These are phyloP conservation scores for Phalacrocorax carbo DNA, from an alignment of 2,113 vertebrate species.

Conservation along the genomic window DNA sequence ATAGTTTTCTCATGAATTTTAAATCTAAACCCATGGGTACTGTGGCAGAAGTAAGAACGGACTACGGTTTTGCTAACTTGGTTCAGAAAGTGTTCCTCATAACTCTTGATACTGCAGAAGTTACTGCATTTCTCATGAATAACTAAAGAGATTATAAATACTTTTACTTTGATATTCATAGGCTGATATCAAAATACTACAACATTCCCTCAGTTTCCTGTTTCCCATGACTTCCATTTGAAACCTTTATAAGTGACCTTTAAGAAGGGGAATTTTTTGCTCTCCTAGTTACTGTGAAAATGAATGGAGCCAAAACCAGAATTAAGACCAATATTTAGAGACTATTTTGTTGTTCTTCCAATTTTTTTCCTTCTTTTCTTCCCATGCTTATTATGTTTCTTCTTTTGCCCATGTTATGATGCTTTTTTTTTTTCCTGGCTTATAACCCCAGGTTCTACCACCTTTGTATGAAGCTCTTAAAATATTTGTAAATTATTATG, in stretches of 20 bases:
- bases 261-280: not conserved
- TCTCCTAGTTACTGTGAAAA: not conserved
- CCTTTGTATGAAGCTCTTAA: not conserved
- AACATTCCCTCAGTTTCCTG: conserved; percentile 15
- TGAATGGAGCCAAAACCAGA: not conserved
- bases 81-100: not conserved
- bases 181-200: conserved; percentile 3
- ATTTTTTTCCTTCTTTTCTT: not conserved
- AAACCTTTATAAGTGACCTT: not conserved
- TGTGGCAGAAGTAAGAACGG: not conserved
- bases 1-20: not conserved
- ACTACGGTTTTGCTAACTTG: not conserved
- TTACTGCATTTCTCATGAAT: not conserved
- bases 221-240: conserved; percentile 44
- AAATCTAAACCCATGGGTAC: not conserved
- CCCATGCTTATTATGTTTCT: not conserved
- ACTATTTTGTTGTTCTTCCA: not conserved
- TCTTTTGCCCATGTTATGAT: not conserved
- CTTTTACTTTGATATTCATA: conserved; percentile 40
- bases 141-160: conserved; percentile 37
- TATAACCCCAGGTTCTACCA: not conserved
- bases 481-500: not conserved
- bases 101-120: not conserved
- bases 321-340: not conserved
- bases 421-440: not conserved